Evolutionary conservation across 1,140 invertebrate genomes (phyloP).

Genomic region (Scylla paramamosain): DNA sequence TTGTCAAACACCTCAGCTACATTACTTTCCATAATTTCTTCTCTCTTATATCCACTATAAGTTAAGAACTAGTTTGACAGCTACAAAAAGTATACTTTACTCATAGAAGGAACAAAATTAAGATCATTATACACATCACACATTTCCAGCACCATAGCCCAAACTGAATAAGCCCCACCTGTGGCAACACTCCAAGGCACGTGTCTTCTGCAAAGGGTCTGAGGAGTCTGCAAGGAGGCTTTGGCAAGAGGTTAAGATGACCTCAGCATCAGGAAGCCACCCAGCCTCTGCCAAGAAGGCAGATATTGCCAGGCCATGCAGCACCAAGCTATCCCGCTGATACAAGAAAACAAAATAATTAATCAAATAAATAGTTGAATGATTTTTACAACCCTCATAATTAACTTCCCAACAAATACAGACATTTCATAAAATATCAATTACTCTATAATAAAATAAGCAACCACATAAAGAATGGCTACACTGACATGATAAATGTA

Average conservation of each 20-base stretch:
- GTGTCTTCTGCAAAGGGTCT: slow-evolving; percentile 60
- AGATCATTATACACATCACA: too few species aligned
- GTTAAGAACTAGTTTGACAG: too few species aligned
- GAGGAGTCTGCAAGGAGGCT: slow-evolving; percentile 36
- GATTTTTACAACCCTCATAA: background rate
- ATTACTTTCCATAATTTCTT: too few species aligned
- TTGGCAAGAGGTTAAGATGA: slow-evolving; percentile 65
- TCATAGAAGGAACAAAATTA: too few species aligned
- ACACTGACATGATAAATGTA: too few species aligned
- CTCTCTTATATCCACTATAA: too few species aligned
- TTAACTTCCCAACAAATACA: background rate
- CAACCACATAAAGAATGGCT: too few species aligned
- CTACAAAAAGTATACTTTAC: too few species aligned
- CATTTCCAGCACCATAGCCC: too few species aligned
- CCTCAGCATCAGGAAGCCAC: slow-evolving; percentile 69
- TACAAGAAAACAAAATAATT: background rate
- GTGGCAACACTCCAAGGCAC: slow-evolving; percentile 68
- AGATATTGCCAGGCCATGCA: slow-evolving; percentile 64
- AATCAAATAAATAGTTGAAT: background rate
- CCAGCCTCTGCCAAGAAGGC: slow-evolving; percentile 69
- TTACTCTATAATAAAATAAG: background rate
- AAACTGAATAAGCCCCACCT: slow-evolving; percentile 28
- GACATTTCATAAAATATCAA: too few species aligned
- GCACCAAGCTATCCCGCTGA: slow-evolving; percentile 63
- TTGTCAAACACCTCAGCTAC: too few species aligned